A percentile compares a stretch with the other conserved stretches of the same genome.
These are phyloP conservation scores for Numenius arquata DNA, from an alignment of 2,113 vertebrate species.

Conservation along the genomic window DNA sequence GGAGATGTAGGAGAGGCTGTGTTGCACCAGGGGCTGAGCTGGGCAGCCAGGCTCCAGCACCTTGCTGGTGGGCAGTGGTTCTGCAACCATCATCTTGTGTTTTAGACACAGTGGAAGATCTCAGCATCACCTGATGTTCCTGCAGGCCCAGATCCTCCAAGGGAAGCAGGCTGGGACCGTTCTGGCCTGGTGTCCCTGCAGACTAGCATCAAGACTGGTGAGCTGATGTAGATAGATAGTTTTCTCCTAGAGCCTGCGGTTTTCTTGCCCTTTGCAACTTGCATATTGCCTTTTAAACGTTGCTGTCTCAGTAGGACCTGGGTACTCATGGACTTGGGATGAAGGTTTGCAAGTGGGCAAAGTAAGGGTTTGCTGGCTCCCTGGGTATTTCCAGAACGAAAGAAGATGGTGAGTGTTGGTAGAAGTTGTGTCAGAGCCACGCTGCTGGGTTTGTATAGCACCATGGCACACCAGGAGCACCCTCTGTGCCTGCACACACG, in stretches of 20 bases:
- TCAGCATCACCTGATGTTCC: not conserved
- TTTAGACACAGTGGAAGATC: not conserved
- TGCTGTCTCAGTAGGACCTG: not conserved
- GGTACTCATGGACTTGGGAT: not conserved
- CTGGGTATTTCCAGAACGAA: not conserved
- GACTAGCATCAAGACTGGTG: not conserved
- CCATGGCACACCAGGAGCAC: rapidly evolving
- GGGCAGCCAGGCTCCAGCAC: not conserved
- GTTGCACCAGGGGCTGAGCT: not conserved
- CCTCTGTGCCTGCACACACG: rapidly evolving
- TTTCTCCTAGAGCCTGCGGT: not conserved
- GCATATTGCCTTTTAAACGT: not conserved
- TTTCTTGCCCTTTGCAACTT: not conserved
- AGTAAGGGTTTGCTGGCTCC: not conserved
- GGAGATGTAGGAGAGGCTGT: not conserved
- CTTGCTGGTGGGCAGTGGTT: not conserved
- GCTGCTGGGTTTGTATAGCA: not conserved
- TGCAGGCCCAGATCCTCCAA: not conserved
- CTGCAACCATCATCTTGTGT: not conserved
- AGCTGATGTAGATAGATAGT: not conserved
- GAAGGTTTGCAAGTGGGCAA: not conserved
- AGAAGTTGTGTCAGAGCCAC: not conserved
- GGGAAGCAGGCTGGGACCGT: not conserved
- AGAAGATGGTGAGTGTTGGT: not conserved
- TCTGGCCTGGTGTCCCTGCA: not conserved